These are phyloP conservation scores for Dynastes maya DNA, from an alignment of 2,888 invertebrate genomes.

Conservation along the genomic window DNA sequence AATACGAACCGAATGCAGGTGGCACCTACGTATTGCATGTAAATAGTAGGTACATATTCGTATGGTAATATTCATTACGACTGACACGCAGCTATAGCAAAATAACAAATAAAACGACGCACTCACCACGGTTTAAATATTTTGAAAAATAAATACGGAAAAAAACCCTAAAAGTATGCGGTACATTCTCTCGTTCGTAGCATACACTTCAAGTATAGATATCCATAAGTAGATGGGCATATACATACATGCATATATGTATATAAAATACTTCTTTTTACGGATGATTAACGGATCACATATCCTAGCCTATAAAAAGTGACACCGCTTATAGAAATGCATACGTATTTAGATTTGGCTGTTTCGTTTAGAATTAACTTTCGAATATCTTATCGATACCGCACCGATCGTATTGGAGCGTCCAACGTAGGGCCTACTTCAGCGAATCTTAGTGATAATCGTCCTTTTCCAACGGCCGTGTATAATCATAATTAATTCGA, in stretches of 20 bases:
- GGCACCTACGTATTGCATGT: not conserved
- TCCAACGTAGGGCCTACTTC: not conserved
- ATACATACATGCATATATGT: not conserved
- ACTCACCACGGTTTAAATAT: too few relatives aligned
- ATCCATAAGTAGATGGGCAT: not conserved
- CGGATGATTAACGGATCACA: not conserved
- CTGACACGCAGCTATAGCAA: too few relatives aligned
- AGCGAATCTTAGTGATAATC: not conserved
- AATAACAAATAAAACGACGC: too few relatives aligned
- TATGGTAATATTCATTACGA: too few relatives aligned
- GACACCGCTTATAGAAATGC: not conserved
- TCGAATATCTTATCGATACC: not conserved
- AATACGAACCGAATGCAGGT: not conserved
- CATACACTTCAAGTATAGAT: not conserved
- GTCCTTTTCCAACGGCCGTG: not conserved
- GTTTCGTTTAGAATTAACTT: not conserved
- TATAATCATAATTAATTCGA: slow-evolving; percentile 3
- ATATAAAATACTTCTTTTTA: not conserved
- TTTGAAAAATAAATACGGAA: too few relatives aligned
- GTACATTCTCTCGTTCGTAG: too few relatives aligned
- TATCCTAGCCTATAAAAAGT: not conserved
- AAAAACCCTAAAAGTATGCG: too few relatives aligned
- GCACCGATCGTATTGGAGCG: not conserved
- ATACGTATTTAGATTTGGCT: not conserved
- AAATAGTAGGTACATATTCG: too few relatives aligned